Conservation (phyloP, 2,113 vertebrate genomes). For the Pionites leucogaster region DNA sequence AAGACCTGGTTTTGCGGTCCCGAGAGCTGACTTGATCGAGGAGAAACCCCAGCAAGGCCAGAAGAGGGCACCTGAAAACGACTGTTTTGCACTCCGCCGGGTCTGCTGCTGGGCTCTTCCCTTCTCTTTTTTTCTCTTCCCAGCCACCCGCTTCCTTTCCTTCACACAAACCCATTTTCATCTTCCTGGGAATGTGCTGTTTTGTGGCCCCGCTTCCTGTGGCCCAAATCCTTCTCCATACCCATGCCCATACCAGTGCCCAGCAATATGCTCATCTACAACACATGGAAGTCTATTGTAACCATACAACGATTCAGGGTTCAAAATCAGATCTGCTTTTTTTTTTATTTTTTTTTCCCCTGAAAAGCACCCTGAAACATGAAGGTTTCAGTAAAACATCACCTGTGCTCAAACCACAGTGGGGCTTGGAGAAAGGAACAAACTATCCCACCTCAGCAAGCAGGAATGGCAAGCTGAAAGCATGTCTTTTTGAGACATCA, state of each 20-base stretch:
- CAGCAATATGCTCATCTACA: not conserved
- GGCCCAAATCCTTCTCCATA: not conserved
- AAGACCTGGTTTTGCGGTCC: not conserved
- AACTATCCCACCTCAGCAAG: not conserved
- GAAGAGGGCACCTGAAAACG: constrained; percentile 51
- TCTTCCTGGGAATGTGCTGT: not conserved
- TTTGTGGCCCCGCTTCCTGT: not conserved
- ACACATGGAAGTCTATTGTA: too few relatives aligned
- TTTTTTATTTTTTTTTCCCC: too few relatives aligned
- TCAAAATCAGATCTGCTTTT: not conserved
- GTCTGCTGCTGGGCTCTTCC: not conserved
- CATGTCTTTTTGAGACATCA: not conserved
- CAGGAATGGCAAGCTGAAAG: not conserved
- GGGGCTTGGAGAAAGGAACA: not conserved
- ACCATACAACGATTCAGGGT: not conserved
- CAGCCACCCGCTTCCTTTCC: too few relatives aligned
- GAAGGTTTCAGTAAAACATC: not conserved
- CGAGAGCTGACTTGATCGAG: not conserved
- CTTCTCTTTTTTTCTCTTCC: too few relatives aligned
- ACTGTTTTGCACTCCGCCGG: not conserved
- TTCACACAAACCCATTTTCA: not conserved
- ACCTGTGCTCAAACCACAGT: not conserved
- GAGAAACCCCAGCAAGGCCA: not conserved
- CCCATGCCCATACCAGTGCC: rapidly evolving
- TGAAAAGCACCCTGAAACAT: not conserved